Conservation (phyloP, 2,113 vertebrate species). For the Vidua macroura region DNA sequence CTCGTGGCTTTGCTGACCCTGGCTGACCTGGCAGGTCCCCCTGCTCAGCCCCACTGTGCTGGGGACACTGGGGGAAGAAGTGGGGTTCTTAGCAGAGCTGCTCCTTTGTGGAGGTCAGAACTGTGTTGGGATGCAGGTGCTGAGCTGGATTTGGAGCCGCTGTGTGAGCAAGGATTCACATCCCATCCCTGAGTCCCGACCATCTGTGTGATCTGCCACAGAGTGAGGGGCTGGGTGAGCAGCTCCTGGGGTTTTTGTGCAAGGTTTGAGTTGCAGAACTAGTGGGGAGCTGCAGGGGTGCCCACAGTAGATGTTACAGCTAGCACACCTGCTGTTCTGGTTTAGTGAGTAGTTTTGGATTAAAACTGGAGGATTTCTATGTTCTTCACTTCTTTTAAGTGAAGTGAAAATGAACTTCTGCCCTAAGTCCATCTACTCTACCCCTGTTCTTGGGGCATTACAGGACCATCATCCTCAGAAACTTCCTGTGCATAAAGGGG, state of each 20-base stretch:
- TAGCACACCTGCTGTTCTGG: accelerated
- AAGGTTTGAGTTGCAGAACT: background rate
- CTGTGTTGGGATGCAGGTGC: background rate
- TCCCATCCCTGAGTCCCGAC: background rate
- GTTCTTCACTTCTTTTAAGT: background rate
- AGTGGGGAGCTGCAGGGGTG: background rate
- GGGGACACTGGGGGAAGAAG: accelerated
- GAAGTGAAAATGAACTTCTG: background rate
- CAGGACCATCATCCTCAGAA: background rate
- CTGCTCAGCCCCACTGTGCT: accelerated
- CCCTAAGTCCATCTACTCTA: background rate
- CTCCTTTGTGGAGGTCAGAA: background rate
- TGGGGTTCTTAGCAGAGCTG: background rate
- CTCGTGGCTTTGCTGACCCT: background rate
- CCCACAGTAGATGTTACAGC: background rate
- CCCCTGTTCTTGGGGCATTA: no score
- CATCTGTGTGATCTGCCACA: background rate
- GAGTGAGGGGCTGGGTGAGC: background rate
- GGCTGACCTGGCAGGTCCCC: background rate
- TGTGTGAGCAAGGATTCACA: background rate
- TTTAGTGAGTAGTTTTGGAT: background rate
- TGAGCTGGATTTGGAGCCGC: background rate
- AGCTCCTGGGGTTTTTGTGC: background rate
- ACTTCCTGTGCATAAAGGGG: background rate
- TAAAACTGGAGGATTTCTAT: background rate